Base-by-base conservation (phyloP, 2,113 vertebrate species). In the Rhinopithecus roxellana region DNA sequence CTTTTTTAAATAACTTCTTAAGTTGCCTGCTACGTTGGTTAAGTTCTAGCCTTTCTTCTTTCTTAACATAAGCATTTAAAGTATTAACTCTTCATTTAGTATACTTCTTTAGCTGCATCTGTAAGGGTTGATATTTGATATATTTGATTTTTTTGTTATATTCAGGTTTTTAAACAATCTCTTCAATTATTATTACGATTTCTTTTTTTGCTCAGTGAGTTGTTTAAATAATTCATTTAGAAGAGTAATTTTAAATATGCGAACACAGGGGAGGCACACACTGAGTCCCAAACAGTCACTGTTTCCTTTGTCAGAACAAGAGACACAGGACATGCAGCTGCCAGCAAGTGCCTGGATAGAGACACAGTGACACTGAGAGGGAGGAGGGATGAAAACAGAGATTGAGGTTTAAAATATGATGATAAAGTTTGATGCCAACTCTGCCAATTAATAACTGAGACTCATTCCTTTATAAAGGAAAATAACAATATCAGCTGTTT, bases 171-270 rank as follows among this genome's bases (percentile, higher is more conserved):
- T 25, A 70, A 69, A 81, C 38, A n/a, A 50, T 59, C 1, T 57
- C 7, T 89, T 94, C 57, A 70, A 84, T 83, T 61, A 38, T 50
- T 40, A 69, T 55, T 83, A n/a, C 75, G 14, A 50, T 85, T 74
- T 96, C 45, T 82, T 93, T 45, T 45, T 80, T 86, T 77, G 40
- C 8, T 74, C 57, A 87, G 20, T 69, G 12, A 70, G 67, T 75
- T 87, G 38, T 89, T 89, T 77, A 45, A 38, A 55, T 88, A 93
- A 67, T 77, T 93, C 22, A 94, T 43, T 94, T 82, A 70, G 38
- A 94, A 77, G 23, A 20, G 7, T 59, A 75, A 69, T 70, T 92
- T 35, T 59, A 87, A 70, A 52, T 69, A 78, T 50, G 48, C 50
- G 61, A 87, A 78, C 20, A 30, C 13, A 22, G 6, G 70, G 35